Evolutionary conservation across 1,140 invertebrate genomes (phyloP), one percentile per base, ranked within the genome.

Genomic region (Sinella curviseta): DNA sequence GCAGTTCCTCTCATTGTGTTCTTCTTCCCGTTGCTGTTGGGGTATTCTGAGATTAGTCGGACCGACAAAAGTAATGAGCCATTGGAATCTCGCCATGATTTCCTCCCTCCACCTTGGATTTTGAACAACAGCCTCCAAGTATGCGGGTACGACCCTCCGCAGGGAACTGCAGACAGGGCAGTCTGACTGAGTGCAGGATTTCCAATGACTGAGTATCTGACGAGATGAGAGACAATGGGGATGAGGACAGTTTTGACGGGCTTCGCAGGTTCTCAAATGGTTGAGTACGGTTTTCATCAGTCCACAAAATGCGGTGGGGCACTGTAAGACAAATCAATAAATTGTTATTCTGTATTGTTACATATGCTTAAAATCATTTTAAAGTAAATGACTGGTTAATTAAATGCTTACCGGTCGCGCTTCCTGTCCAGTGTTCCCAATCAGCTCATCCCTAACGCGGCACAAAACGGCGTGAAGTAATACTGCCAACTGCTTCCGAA

Each of bases 151-250:
- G 70, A 74, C 70, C 14, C 34, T 28, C 8, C 70, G 70, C 30
- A 74, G 31, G 3, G 26, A 31, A 16, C 30, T 36, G 31, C 70
- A 74, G 24, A 74, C 70, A 28, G 70, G 70, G 24, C 70, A 74
- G 30, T 74, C 70, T 24, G 70, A 4, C 24, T 74, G 30, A 31
- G 34, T 36, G 34, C 70, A 74, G 16, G 8, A 12, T 24, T 74
- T 74, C 70, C 70, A 74, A 30, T 74, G 70, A 74, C 17, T 74
- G 30, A 74, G 34, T 8, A 74, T 74, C 31, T 74, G 70, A 4
- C 70, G 12, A 4, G 70, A 74, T 14, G 70, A 74, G 70, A 26
- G 12, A 36, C 70, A 74, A 24, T 74, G 70, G 30, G 70, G 30
- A 34, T 74, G 70, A 16, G 70, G 70, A 36, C 70, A 74, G 34